Evolutionary conservation across 2,888 invertebrate species (phyloP), one percentile per base, ranked within the genome.

Genomic region (Amiota mariae): DNA sequence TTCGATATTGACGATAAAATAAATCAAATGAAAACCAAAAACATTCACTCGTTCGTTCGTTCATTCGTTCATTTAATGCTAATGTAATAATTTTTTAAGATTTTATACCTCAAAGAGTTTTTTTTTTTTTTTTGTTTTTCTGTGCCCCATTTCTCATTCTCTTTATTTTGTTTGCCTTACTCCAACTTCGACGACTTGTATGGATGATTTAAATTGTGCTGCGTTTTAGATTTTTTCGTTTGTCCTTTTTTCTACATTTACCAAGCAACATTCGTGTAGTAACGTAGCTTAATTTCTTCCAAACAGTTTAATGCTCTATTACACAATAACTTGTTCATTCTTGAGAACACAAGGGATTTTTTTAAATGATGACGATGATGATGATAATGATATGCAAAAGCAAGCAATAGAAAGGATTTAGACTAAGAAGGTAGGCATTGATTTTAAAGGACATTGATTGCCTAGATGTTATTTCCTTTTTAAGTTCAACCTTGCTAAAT

Each of bases 21-120:
- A 36, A 36, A 36, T 36, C 36, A 36, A 6, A 36, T 36, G 36
- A 36, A 36, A 36, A 36, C 4, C 36, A 36, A 36, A 36, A 36
- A 24, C 24, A 49, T 51, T 36, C 59, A 46, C 18, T 59, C 46
- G 49, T 49, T 71, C 59, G n/a, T 13, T 54, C n/a, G 54, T 54
- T 54, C 54, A 9, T 54, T 54, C 15, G 54, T 54, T 72, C 66
- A n/a, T 48, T 48, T 18, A 66, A 72, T 75, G 74, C 72, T 75
- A 75, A 75, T 75, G 70, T 72, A 70, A 72, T 70, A 72, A 72
- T 61, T 66, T 64, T 70, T 68, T 68, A 70, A 64, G 72, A 72
- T 72, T 48, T 71, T 36, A 9, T 54, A 56, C 12, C 36, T 63
- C 63, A 63, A 63, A 63, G 63, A 36, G 24, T 36, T 63, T 63